Base-by-base conservation (phyloP, 2,797 vertebrate species). In the Acanthornis magna region DNA sequence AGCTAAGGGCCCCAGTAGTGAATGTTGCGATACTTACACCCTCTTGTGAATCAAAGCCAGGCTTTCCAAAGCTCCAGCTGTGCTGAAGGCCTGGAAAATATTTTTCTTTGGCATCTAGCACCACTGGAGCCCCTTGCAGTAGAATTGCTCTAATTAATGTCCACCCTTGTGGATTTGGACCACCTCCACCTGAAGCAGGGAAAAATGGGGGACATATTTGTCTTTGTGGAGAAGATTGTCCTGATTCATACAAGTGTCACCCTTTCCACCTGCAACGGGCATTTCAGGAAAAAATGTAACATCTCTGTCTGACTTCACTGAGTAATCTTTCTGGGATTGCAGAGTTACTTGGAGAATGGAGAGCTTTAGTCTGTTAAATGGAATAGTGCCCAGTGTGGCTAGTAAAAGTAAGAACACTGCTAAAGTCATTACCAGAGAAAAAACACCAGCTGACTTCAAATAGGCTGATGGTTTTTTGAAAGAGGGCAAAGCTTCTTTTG, bases 401-500 rank as follows among this genome's bases (percentile, higher is more conserved):
- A 95, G 81, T 85, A 93, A 88, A 94, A 93, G 71, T 25, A 82
- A 83, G 68, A 89, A 68, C 57, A 23, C 91, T 95, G 93, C 65
- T 96, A 78, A 91, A 96, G 65, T 83, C 87, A 85, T 96, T 92
- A 91, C 63, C 30, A 85, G 77, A 67, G 55, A 11, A 89, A 88
- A 95, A 94, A 54, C 43, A 75, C 47, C 42, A 74, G 48, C 68
- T 77, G 68, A 58, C 30, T 93, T 89, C 57, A 80, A 87, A 74
- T 13, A 85, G 47, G 26, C 68, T 94, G 47, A 54, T 23, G 43
- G 65, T 27, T 89, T 89, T 85, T 93, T 88, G 78, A 92, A 74
- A 61, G 14, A 29, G 62, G 45, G 61, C 84, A 75, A 95, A 83
- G 38, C 27, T 79, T 47, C 78, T 82, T 83, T 54, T 89, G 81